These are phyloP conservation scores for Parelbella ahira DNA, from an alignment of 2,888 invertebrate genomes.

Conservation along the genomic window DNA sequence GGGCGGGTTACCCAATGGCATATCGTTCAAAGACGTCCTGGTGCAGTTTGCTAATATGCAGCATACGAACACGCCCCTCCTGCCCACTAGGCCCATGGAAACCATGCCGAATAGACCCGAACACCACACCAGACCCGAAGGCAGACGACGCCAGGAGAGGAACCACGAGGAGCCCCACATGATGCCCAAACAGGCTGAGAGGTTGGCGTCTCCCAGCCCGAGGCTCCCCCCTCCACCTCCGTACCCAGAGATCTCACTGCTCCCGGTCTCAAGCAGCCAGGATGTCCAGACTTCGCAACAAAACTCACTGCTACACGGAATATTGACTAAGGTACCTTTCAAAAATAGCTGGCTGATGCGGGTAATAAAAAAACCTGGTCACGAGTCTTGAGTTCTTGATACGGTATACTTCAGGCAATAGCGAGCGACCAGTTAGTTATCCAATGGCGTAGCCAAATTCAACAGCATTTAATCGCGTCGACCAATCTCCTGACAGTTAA, in stretches of 20 bases:
- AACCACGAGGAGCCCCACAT: conserved; percentile 46
- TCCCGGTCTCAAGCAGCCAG: conserved; percentile 82
- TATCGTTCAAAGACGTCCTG: conserved; percentile 86
- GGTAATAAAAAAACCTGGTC: too few relatives aligned
- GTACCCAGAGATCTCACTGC: conserved; percentile 89
- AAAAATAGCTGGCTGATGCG: too few relatives aligned
- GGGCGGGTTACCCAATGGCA: conserved; percentile 63
- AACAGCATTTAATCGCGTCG: too few relatives aligned
- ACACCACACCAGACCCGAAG: conserved; percentile 54
- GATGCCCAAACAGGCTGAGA: conserved; percentile 50
- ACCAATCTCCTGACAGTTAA: too few relatives aligned
- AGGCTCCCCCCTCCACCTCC: conserved; percentile 83
- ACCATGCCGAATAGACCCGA: conserved; percentile 54
- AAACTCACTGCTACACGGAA: conserved; percentile 87
- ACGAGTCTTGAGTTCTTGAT: too few relatives aligned
- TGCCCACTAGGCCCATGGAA: conserved; percentile 56
- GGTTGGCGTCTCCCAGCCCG: conserved; percentile 59
- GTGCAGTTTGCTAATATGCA: conserved; percentile 86
- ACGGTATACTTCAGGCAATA: too few relatives aligned
- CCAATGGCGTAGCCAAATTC: too few relatives aligned
- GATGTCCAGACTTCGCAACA: conserved; percentile 61
- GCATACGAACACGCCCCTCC: conserved; percentile 52
- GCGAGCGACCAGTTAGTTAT: too few relatives aligned
- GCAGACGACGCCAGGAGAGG: conserved; percentile 44
- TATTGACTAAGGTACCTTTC: conserved; percentile 83